Evolutionary conservation across 1,140 invertebrate species (phyloP).

Genomic region (Trachymyrmex cornetzi): DNA sequence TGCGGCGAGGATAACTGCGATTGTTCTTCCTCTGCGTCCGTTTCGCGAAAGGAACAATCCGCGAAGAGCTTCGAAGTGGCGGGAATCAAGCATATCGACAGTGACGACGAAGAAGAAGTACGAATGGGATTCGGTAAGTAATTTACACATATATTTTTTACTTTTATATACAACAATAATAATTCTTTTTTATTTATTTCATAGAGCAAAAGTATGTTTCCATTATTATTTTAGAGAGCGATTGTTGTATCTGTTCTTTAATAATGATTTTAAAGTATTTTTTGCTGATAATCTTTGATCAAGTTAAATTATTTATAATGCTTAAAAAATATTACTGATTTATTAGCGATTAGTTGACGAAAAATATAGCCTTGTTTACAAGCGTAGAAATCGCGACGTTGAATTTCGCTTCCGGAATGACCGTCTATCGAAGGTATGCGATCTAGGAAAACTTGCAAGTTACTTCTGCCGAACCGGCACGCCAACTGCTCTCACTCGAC

Average conservation of each 20-base stretch:
- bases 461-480: conserved; percentile 14
- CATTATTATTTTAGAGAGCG: background rate
- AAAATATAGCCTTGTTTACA: background rate
- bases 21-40: conserved; percentile 62
- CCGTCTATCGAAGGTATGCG: background rate
- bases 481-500: conserved; percentile 29
- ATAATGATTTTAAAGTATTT: background rate
- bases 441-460: conserved; percentile 38
- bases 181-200: background rate
- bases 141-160: background rate
- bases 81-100: conserved; percentile 91
- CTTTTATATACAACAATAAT: background rate
- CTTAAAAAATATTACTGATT: background rate
- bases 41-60: conserved; percentile 79
- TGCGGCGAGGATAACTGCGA: conserved; percentile 78
- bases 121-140: conserved; percentile 86
- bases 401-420: conserved; percentile 25
- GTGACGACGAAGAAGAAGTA: conserved; percentile 90
- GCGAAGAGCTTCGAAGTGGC: conserved; percentile 89
- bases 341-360: background rate
- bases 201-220: background rate
- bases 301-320: background rate
- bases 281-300: background rate
- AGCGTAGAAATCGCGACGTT: background rate
- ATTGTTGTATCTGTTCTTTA: too few species aligned